These are phyloP conservation scores for Laspeyria flexula DNA, from an alignment of 2,888 invertebrate genomes.

Conservation along the genomic window DNA sequence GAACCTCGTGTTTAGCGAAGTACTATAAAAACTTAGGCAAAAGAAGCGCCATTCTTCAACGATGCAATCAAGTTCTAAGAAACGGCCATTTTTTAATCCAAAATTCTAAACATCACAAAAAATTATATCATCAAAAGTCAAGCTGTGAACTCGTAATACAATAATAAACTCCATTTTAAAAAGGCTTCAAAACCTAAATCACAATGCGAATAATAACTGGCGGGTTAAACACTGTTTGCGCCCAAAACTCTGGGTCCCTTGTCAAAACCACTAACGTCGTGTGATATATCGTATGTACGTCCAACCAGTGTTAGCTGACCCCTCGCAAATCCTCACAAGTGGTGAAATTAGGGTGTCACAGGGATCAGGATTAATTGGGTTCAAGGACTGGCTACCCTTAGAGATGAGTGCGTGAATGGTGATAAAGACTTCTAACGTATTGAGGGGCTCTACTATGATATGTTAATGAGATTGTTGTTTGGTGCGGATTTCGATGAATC, in stretches of 20 bases:
- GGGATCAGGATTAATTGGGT: conserved; percentile 28
- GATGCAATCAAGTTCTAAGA: too few species aligned
- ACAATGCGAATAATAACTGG: conserved; percentile 42
- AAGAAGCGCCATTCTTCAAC: too few species aligned
- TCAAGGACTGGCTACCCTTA: conserved; percentile 17
- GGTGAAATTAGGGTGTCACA: conserved; percentile 20
- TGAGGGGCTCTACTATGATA: neutral
- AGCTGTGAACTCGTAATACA: too few species aligned
- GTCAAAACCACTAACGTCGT: conserved; percentile 65
- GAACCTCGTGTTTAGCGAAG: too few species aligned
- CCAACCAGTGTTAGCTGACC: conserved; percentile 36
- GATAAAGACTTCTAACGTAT: conserved; percentile 22
- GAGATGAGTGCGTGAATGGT: conserved; percentile 14
- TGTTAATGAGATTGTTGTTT: too few species aligned
- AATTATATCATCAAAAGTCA: too few species aligned
- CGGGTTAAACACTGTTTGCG: conserved; percentile 38
- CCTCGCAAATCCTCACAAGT: conserved; percentile 18
- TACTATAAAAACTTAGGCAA: too few species aligned
- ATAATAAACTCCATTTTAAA: conserved; percentile 2
- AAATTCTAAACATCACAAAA: too few species aligned
- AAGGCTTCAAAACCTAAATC: conserved; percentile 34
- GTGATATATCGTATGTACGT: conserved; percentile 59
- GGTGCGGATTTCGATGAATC: too few species aligned
- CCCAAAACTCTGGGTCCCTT: conserved; percentile 52
- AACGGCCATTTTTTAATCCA: too few species aligned